These are phyloP conservation scores for Melinaea marsaeus DNA, from an alignment of 2,888 invertebrate species.

Conservation along the genomic window DNA sequence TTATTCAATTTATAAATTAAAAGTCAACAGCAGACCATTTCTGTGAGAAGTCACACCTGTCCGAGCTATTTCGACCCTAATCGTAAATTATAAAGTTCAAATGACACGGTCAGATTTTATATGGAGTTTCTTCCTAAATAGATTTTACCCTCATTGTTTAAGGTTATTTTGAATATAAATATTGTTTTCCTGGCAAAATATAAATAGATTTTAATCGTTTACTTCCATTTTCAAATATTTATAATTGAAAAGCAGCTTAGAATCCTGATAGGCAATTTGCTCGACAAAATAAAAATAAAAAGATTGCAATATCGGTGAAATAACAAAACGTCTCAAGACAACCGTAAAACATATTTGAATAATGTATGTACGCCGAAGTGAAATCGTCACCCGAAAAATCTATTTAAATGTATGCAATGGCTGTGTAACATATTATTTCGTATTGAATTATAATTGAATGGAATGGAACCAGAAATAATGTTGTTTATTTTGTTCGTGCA, in stretches of 20 bases:
- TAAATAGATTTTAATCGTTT: too few relatives aligned
- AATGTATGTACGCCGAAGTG: conserved; percentile 40
- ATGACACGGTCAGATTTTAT: conserved; percentile 3
- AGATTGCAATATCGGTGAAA: conserved; percentile 29
- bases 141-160: not conserved
- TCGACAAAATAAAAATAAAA: conserved; percentile 22
- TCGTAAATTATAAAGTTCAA: conserved; percentile 9
- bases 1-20: conserved; percentile 1
- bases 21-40: conserved; percentile 5
- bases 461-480: not conserved
- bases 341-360: conserved; percentile 45
- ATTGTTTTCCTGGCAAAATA: too few relatives aligned
- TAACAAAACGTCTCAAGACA: conserved; percentile 32
- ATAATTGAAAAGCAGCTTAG: not conserved
- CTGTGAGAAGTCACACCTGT: conserved; percentile 12
- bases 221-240: too few relatives aligned
- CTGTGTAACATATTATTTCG: conserved; percentile 34
- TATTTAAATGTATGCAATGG: conserved; percentile 44
- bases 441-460: conserved; percentile 28
- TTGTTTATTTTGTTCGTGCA: not conserved
- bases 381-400: conserved; percentile 40
- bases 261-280: conserved; percentile 21
- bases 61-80: conserved; percentile 7
- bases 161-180: not conserved
- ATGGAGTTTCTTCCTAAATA: not conserved